These are phyloP conservation scores for Pantherophis guttatus DNA, from an alignment of 2,113 vertebrate species.

Conservation along the genomic window DNA sequence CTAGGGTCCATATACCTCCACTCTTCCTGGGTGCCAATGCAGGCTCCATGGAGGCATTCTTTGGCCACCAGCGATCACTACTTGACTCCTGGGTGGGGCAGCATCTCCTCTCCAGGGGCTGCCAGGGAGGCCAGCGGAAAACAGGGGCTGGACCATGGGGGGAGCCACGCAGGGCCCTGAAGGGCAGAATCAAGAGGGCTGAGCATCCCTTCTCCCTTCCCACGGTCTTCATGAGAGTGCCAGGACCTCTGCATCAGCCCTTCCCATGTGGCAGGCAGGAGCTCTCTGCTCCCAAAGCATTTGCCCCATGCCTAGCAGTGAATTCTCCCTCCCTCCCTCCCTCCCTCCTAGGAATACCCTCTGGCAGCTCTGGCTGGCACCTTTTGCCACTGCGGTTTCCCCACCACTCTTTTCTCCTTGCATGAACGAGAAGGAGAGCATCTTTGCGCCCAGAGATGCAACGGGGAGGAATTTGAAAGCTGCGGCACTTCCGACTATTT, in stretches of 20 bases:
- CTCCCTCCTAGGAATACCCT: conserved; percentile 79
- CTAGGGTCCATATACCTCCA: neutral
- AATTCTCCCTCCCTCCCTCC: neutral
- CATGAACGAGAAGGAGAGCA: conserved; percentile 89
- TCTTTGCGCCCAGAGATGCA: conserved; percentile 84
- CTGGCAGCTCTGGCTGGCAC: conserved; percentile 85
- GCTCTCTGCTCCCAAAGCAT: neutral
- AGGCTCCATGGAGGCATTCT: neutral
- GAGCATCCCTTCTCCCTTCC: neutral
- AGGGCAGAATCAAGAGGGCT: neutral
- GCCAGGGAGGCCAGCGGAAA: neutral
- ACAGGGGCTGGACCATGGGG: neutral
- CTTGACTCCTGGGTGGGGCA: neutral
- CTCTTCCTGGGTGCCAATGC: neutral
- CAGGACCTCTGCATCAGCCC: neutral
- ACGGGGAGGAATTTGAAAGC: conserved; percentile 88
- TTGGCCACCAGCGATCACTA: neutral
- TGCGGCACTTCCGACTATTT: conserved; percentile 86
- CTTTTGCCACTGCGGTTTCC: conserved; percentile 87
- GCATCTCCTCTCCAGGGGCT: neutral
- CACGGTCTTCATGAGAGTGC: accelerated
- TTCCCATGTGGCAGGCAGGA: neutral
- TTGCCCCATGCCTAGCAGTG: neutral
- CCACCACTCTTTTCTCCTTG: conserved; percentile 86
- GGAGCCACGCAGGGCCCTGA: neutral